Evolutionary conservation across 2,888 invertebrate genomes (phyloP), one percentile per base, ranked within the genome.

Genomic region (Laspeyria flexula): DNA sequence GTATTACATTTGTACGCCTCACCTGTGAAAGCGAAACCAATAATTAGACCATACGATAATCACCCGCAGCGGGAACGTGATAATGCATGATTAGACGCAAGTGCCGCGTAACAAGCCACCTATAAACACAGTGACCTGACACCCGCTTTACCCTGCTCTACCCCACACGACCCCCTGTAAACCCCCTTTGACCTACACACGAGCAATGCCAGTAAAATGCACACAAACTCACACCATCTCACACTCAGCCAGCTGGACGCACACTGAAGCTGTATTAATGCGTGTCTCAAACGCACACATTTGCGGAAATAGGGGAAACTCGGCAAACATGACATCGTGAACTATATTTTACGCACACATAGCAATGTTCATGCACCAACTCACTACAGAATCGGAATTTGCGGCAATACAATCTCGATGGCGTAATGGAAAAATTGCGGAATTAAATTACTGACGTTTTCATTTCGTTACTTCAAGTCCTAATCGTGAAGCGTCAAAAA

Each of bases 101-200:
- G 75, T 73, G 73, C 75, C 65, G 73, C 71, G 70, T 75, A 75
- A 72, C 62, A 65, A 69, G 31, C 66, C 77, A 81, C 88, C 88
- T 81, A 88, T 75, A 88, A 85, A 88, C 89, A 89, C 79, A 83
- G 73, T 88, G 89, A 88, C 90, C 88, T 76, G 75, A 67, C 79
- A 73, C 73, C 75, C 73, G 65, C 52, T 51, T 21, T 44, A 40
- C 55, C 64, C 59, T 70, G 58, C 72, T 43, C 56, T 60, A 56
- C 65, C 46, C 55, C 49, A 18, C 52, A 40, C 30, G 27, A 49
- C 72, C 61, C 63, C 50, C 65, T 42, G 42, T 49, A 59, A 70
- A 60, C 77, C 75, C 77, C 73, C 77, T 66, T 63, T 71, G 74
- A 71, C 78, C 75, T 73, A 75, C 78, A 73, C 70, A 69, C 62